A percentile compares a stretch with the other conserved stretches of the same genome.
phyloP scores from a whole-genome alignment of 2,113 vertebrate species.

The Irena cyanogastra region DNA sequence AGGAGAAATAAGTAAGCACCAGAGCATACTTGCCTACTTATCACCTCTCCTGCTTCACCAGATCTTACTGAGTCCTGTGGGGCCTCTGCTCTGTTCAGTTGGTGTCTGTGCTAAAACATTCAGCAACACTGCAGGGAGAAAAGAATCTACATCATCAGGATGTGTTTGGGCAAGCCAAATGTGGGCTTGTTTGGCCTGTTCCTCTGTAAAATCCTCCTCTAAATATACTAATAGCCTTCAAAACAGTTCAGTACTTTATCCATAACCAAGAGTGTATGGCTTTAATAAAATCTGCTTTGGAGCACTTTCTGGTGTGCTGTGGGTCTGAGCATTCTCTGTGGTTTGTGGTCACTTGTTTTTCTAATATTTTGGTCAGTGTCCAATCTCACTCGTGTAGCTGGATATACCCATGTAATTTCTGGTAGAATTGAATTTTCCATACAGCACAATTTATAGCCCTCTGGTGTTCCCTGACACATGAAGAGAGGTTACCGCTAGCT shows the following conservation, averaged over 20 bases:
- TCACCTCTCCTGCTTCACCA: neutral
- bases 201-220: neutral
- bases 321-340: constrained; percentile 62
- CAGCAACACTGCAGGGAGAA: neutral
- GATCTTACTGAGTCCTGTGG: neutral
- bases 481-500: constrained; percentile 20
- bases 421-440: constrained; percentile 71
- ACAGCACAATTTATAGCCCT: constrained; percentile 58
- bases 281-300: constrained; percentile 65
- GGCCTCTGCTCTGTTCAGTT: neutral
- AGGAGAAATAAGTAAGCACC: neutral
- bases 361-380: constrained; percentile 65
- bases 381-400: constrained; percentile 54
- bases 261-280: neutral
- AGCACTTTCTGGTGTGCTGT: constrained; percentile 42
- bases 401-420: constrained; percentile 65
- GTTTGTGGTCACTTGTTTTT: constrained; percentile 70
- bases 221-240: constrained; percentile 16
- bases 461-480: constrained; percentile 30
- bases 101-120: neutral
- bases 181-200: neutral
- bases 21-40: neutral
- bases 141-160: neutral
- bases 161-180: neutral
- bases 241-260: constrained; percentile 42